A percentile compares a stretch with the other conserved stretches of the same genome.
These are phyloP conservation scores for Scartelaos histophorus DNA, from an alignment of 2,113 vertebrate genomes.

Conservation along the genomic window DNA sequence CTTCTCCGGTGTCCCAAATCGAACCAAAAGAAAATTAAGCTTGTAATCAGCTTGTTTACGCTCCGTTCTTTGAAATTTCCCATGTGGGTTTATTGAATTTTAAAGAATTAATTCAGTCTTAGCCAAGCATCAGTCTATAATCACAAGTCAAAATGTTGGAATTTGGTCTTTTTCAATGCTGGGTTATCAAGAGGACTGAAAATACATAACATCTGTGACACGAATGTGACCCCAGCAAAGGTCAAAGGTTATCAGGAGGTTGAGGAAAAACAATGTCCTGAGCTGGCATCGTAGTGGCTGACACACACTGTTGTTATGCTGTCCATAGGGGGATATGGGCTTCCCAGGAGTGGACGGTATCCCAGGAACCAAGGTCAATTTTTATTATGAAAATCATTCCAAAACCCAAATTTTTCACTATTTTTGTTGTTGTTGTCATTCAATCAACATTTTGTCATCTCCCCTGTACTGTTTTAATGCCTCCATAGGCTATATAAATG, in stretches of 20 bases:
- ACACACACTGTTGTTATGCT: slow-evolving; percentile 60
- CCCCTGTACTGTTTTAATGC: not conserved
- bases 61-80: slow-evolving; percentile 14
- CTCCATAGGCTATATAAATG: too few species aligned
- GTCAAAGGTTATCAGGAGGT: slow-evolving; percentile 29
- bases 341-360: slow-evolving; percentile 86
- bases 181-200: not conserved
- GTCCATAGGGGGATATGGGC: slow-evolving; percentile 88
- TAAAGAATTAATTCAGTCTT: not conserved
- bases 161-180: not conserved
- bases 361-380: slow-evolving; percentile 85
- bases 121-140: not conserved
- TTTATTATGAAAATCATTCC: slow-evolving; percentile 10
- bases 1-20: slow-evolving; percentile 11
- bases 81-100: slow-evolving; percentile 18
- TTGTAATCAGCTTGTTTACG: slow-evolving; percentile 47
- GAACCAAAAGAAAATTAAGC: slow-evolving; percentile 39
- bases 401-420: not conserved
- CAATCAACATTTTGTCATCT: not conserved
- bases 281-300: slow-evolving; percentile 24
- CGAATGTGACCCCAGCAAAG: slow-evolving; percentile 4
- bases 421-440: not conserved
- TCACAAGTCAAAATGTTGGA: not conserved
- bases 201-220: slow-evolving; percentile 29
- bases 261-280: slow-evolving; percentile 13